These are phyloP conservation scores for Caranx ignobilis DNA, from an alignment of 2,113 vertebrate genomes.

Conservation along the genomic window DNA sequence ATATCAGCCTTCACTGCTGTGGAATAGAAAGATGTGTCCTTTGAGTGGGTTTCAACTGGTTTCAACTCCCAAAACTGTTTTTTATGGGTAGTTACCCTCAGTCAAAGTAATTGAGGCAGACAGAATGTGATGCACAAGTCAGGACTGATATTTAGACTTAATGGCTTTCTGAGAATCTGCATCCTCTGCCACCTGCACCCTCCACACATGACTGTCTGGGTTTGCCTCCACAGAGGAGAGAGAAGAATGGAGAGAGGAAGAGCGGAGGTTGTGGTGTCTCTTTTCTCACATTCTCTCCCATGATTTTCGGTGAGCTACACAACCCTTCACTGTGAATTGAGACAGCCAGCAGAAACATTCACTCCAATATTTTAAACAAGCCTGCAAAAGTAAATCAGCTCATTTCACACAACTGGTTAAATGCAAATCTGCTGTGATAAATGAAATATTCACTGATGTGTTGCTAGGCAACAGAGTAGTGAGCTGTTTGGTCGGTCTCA, in stretches of 20 bases:
- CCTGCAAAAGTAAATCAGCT: conserved; percentile 20
- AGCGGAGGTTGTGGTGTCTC: neutral
- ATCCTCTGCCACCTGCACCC: conserved; percentile 72
- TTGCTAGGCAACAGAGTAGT: conserved; percentile 72
- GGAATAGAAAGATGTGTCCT: conserved; percentile 17
- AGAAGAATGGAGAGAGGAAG: neutral
- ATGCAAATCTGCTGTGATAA: conserved; percentile 65
- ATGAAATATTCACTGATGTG: conserved; percentile 57
- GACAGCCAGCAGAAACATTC: conserved; percentile 1
- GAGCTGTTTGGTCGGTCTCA: conserved; percentile 27
- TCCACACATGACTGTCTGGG: conserved; percentile 34
- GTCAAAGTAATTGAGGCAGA: conserved; percentile 75
- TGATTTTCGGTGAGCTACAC: neutral
- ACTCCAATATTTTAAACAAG: conserved; percentile 10
- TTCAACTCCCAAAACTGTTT: conserved; percentile 32
- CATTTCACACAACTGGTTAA: conserved; percentile 34
- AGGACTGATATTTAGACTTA: conserved; percentile 77
- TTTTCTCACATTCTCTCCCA: neutral
- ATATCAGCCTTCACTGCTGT: neutral
- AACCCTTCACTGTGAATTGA: neutral
- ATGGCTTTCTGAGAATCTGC: conserved; percentile 78
- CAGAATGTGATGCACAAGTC: conserved; percentile 72
- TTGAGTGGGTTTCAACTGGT: conserved; percentile 34
- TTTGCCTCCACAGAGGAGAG: conserved; percentile 3
- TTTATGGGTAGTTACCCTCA: conserved; percentile 46